These are phyloP conservation scores for Hyalella azteca DNA, from an alignment of 2,888 invertebrate species.

Conservation along the genomic window DNA sequence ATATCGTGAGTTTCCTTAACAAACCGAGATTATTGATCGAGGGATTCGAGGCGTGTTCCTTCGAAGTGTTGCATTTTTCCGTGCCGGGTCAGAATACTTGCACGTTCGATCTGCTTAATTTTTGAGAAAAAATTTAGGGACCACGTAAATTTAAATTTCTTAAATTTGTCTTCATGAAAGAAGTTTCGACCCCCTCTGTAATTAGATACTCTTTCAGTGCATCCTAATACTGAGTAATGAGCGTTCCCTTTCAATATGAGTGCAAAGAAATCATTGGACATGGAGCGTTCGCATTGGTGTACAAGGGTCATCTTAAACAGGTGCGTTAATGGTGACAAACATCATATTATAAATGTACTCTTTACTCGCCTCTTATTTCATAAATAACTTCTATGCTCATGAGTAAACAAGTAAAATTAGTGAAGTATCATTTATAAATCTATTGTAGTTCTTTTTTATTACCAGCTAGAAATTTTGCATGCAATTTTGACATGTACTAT, in stretches of 20 bases:
- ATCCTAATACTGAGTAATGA: neutral
- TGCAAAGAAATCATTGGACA: neutral
- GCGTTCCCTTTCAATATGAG: neutral
- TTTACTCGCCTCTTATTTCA: no score
- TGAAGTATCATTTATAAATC: no score
- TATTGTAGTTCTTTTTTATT: no score
- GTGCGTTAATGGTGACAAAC: neutral
- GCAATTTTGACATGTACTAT: no score
- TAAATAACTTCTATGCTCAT: no score
- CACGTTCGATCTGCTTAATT: neutral
- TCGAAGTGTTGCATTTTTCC: constrained; percentile 21
- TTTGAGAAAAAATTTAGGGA: neutral
- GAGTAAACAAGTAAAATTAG: no score
- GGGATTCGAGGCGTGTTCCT: constrained; percentile 34
- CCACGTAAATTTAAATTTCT: neutral
- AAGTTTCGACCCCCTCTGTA: neutral
- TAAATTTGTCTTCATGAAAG: neutral
- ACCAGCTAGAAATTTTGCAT: no score
- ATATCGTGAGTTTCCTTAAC: neutral
- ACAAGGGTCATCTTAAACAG: constrained; percentile 19
- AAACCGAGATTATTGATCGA: constrained; percentile 4
- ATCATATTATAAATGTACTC: no score
- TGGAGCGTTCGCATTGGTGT: constrained; percentile 21
- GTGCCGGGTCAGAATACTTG: neutral
- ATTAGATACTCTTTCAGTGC: neutral